Conservation (phyloP, 2,113 vertebrate genomes). For the Alouatta palliata region DNA sequence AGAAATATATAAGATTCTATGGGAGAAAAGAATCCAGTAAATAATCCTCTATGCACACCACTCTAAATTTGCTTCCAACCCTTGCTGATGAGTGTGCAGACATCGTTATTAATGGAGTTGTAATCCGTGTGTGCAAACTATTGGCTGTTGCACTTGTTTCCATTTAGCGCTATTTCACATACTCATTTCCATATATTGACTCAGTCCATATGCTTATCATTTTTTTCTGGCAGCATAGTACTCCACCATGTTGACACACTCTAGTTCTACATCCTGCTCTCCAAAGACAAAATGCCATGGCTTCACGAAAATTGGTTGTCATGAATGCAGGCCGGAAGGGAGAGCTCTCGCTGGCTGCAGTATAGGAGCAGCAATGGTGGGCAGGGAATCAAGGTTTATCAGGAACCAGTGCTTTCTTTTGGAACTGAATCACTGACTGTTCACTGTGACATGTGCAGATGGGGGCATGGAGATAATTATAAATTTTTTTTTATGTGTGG, state of each 20-base stretch:
- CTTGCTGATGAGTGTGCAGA: neutral
- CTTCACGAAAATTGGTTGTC: neutral
- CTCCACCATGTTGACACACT: constrained; percentile 35
- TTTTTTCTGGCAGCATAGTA: constrained; percentile 64
- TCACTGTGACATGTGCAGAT: neutral
- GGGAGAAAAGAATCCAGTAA: neutral
- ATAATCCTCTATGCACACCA: neutral
- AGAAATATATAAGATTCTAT: constrained; percentile 30
- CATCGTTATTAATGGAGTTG: constrained; percentile 24
- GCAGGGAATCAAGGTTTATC: neutral
- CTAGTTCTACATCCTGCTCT: constrained; percentile 2
- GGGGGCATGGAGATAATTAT: neutral
- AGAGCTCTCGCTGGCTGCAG: neutral
- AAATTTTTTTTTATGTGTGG: neutral
- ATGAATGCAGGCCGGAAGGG: neutral
- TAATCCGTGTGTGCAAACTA: neutral
- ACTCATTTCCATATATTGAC: constrained; percentile 68
- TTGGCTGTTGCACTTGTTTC: neutral
- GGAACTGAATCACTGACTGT: neutral
- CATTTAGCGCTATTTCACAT: constrained; percentile 20
- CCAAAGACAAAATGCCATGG: constrained; percentile 13
- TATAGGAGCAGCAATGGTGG: too few species aligned
- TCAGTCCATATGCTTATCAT: neutral
- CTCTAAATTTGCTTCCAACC: neutral
- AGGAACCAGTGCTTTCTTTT: neutral